Percentiles rank a stretch among this genome's conserved stretches.
Evolutionary conservation across 1,140 invertebrate genomes (phyloP).

Genomic region (Temnothorax curvispinosus): DNA sequence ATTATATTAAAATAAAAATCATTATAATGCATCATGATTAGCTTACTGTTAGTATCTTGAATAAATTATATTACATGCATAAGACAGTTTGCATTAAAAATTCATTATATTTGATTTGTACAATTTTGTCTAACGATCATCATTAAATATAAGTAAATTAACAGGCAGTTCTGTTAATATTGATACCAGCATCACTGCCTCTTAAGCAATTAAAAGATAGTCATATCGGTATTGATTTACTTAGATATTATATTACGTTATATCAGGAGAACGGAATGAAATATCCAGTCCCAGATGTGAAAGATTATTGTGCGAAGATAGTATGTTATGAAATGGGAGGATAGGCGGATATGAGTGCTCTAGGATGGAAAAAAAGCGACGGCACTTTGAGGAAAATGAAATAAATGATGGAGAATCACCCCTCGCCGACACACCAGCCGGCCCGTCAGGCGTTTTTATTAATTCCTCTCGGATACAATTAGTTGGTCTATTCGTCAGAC

Average conservation of each 20-base stretch:
- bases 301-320: constrained; percentile 58
- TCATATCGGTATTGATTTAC: constrained; percentile 21
- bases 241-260: constrained; percentile 32
- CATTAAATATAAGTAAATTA: neutral
- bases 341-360: constrained; percentile 65
- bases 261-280: constrained; percentile 30
- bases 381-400: constrained; percentile 81
- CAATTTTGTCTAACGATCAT: neutral
- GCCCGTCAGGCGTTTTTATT: constrained; percentile 83
- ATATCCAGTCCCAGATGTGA: constrained; percentile 23
- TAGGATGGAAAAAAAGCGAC: constrained; percentile 68
- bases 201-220: neutral
- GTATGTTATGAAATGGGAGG: constrained; percentile 67
- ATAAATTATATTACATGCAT: neutral
- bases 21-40: no score
- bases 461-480: constrained; percentile 86
- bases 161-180: neutral
- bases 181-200: neutral
- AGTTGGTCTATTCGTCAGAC: constrained; percentile 86
- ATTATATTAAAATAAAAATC: neutral
- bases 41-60: neutral
- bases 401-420: constrained; percentile 83
- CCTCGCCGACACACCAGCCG: constrained; percentile 70
- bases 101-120: neutral
- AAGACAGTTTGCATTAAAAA: neutral